Base-by-base conservation (phyloP, 2,888 invertebrate genomes). In the Hesperia comma region DNA sequence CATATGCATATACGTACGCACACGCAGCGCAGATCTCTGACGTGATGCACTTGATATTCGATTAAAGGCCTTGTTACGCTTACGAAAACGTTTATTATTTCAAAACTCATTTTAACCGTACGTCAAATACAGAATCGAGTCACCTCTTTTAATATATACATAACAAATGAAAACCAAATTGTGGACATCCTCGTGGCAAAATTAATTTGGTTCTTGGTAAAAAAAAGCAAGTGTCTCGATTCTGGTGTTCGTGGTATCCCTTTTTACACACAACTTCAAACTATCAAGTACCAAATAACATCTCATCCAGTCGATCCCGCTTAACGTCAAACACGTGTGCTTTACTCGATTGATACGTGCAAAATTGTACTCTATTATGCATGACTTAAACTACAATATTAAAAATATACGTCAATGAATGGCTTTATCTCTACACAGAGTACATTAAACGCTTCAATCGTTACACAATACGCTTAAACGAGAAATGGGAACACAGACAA, bases 401-500 rank as follows among this genome's bases (percentile, higher is more conserved):
- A 54, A 60, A 61, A 58, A 61, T 61, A 64, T 62, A 62, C 56
- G 56, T 61, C 54, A 68, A 54, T 61, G 46, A 68, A 46, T 61
- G 49, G 40, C 40, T 49, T 60, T 40, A 46, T 21, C 17, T 26
- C 12, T 49, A 14, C n/a, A 55, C 54, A 55, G 49, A 61, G 61
- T 56, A 67, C 51, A 62, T 37, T 57, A 49, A 26, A 53, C 40
- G 41, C 37, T 63, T 15, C 33, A 51, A 49, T 63, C 41, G n/a
- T 26, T 41, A 10, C 5, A 61, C 21, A 17, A 46, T 33, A 58
- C 49, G 46, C 63, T 54, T 54, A 60, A 14, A 63, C 17, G 21
- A 58, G 33, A 60, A 41, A 53, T 54, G 58, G 73, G 68, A 73
- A 78, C 75, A 75, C 70, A 68, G 71, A 70, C 68, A 71, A 26